A percentile compares a stretch with the other conserved stretches of the same genome.
Evolutionary conservation across 2,888 invertebrate species (phyloP).

Genomic region (Drosophila limbata): DNA sequence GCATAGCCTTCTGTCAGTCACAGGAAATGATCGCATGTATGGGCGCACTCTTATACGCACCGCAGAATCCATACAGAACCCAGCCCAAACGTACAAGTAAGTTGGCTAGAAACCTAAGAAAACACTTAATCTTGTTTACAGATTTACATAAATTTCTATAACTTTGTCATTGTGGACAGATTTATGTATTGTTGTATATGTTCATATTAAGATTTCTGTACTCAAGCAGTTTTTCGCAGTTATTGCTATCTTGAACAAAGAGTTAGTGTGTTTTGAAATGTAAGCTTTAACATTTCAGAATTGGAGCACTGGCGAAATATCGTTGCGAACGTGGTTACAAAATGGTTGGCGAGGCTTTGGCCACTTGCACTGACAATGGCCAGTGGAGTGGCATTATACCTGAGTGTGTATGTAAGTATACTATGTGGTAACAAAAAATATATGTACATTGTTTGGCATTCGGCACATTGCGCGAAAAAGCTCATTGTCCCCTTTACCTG

Average conservation of each 20-base stretch:
- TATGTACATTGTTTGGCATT: not conserved
- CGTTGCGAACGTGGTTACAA: constrained; percentile 96
- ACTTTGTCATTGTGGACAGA: too few species aligned
- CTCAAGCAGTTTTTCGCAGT: too few species aligned
- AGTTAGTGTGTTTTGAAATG: not conserved
- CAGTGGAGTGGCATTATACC: constrained; percentile 94
- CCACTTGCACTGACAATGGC: constrained; percentile 94
- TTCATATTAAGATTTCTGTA: not conserved
- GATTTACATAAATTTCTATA: not conserved
- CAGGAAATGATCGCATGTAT: constrained; percentile 95
- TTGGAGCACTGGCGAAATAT: constrained; percentile 94
- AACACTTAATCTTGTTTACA: not conserved
- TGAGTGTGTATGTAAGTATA: constrained; percentile 91
- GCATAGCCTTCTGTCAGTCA: constrained; percentile 94
- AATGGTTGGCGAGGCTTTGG: constrained; percentile 93
- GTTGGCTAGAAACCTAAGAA: constrained; percentile 8
- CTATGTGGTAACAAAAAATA: too few species aligned
- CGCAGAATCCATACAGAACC: constrained; percentile 88
- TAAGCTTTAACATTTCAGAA: constrained; percentile 81
- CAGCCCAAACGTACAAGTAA: constrained; percentile 91
- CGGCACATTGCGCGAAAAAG: too few species aligned
- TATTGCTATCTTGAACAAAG: too few species aligned
- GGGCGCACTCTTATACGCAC: constrained; percentile 93
- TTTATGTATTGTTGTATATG: too few species aligned
- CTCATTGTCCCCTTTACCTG: too few species aligned